Conservation (phyloP, 2,797 vertebrate genomes). For the Anolis apletophallus region DNA sequence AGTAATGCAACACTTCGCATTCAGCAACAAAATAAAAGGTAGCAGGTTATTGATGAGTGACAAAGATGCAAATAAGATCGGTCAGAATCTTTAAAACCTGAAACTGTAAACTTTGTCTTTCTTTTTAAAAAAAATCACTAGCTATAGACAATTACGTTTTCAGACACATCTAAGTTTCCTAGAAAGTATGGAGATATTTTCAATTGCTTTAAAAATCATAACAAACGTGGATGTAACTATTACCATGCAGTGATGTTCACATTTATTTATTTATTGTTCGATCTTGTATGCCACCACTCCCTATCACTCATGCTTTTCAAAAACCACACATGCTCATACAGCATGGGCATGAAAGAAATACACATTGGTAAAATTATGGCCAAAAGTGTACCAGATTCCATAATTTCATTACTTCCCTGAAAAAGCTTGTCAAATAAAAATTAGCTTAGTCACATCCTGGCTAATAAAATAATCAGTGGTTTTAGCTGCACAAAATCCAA, state of each 20-base stretch:
- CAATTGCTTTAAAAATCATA: background rate
- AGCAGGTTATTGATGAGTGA: background rate
- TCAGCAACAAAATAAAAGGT: background rate
- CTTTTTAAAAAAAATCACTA: background rate
- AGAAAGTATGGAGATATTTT: background rate
- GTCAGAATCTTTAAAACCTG: background rate
- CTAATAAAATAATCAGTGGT: conserved; percentile 21
- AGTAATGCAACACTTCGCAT: background rate
- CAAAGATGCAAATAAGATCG: background rate
- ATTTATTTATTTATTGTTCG: too few species aligned
- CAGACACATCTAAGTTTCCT: background rate
- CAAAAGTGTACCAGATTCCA: conserved; percentile 25
- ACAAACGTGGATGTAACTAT: background rate
- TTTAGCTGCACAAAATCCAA: conserved; percentile 19
- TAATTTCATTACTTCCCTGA: conserved; percentile 8
- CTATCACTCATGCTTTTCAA: background rate
- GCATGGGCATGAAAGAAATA: conserved; percentile 17
- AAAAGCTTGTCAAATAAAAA: conserved; percentile 45
- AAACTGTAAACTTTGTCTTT: conserved; percentile 16
- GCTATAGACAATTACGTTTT: background rate
- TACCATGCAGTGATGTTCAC: background rate
- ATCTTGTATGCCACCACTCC: too few species aligned
- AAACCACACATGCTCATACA: background rate
- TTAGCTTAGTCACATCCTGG: conserved; percentile 37
- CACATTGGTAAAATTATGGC: background rate